These are phyloP conservation scores for Pseudomugil gertrudae DNA, from an alignment of 2,797 vertebrate genomes.

Conservation along the genomic window DNA sequence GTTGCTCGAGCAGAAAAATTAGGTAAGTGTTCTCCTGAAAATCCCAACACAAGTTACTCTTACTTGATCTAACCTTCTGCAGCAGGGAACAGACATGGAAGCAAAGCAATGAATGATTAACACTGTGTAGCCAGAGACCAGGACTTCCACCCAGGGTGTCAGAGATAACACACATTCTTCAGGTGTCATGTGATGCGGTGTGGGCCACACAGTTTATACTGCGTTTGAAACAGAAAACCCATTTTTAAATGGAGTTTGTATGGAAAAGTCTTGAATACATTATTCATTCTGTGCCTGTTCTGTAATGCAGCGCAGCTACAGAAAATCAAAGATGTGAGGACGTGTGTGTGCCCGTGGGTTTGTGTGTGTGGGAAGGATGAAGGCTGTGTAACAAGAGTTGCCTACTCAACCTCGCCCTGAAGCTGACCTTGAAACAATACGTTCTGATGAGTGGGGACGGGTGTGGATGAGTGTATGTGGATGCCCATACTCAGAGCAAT, in stretches of 20 bases:
- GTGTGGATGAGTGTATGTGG: conserved; percentile 15
- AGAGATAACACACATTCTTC: conserved; percentile 68
- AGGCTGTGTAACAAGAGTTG: conserved; percentile 68
- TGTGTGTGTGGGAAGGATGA: conserved; percentile 13
- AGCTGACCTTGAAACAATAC: conserved; percentile 75
- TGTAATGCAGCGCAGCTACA: conserved; percentile 32
- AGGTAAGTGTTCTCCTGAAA: conserved; percentile 78
- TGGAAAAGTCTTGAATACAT: conserved; percentile 20
- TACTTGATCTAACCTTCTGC: conserved; percentile 11
- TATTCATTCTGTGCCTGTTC: conserved; percentile 10
- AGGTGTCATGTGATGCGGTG: conserved; percentile 61
- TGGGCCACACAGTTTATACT: conserved; percentile 25
- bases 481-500: conserved; percentile 24
- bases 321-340: conserved; percentile 38
- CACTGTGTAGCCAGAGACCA: conserved; percentile 54
- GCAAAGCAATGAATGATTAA: conserved; percentile 73
- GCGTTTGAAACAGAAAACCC: not conserved
- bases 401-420: conserved; percentile 46
- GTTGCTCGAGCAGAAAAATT: conserved; percentile 89
- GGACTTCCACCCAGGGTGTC: conserved; percentile 58
- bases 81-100: conserved; percentile 20
- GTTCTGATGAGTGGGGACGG: conserved; percentile 22
- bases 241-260: not conserved
- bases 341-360: conserved; percentile 15
- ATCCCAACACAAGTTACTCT: conserved; percentile 11